Base-by-base conservation (phyloP, 2,888 invertebrate species). In the Cantharis flavilabris region DNA sequence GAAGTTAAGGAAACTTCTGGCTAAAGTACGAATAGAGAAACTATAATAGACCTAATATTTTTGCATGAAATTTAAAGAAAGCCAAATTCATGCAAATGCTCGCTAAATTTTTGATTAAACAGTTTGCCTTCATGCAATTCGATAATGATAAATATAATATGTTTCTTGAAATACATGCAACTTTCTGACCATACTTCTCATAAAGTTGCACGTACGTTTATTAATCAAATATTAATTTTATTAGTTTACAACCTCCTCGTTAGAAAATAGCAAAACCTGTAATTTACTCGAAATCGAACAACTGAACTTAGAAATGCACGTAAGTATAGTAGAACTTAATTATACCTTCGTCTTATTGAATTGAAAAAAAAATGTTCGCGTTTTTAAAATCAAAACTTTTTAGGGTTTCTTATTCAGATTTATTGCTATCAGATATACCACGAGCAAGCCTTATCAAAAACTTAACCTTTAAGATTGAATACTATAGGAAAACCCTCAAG, bases 1-100 rank as follows among this genome's bases (percentile, higher is more conserved):
- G 95, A 92, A 93, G 94, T 96, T 92, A 96, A 94, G 93, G 95
- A 92, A 90, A 92, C 86, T 87, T 88, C 86, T 84, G 83, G 84
- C 87, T 87, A 83, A 75, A 84, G 80, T 80, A 78, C 80, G 81
- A 78, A 80, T 74, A 83, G 79, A 83, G 81, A 83, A 76, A 84
- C 77, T 77, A 70, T 77, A 70, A 75, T 77, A 75, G 65, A 67
- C 65, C 49, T 49, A 49, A 49, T 67, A 67, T 67, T 67, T 67
- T 67, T 67, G 20, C 26, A 16, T 26, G 26, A 67, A 67, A n/a
- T 11, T 20, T 23, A 23, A 20, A 23, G n/a, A n/a, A 26, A 20
- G 65, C 7, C 20, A 67, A 67, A 67, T 26, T 23, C 65, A 67
- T 67, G 65, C 65, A 20, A 49, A 13, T 33, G 13, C 49, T 49